Evolutionary conservation across 1,140 invertebrate species (phyloP), one percentile per base, ranked within the genome.

Genomic region (Oedothorax gibbosus): DNA sequence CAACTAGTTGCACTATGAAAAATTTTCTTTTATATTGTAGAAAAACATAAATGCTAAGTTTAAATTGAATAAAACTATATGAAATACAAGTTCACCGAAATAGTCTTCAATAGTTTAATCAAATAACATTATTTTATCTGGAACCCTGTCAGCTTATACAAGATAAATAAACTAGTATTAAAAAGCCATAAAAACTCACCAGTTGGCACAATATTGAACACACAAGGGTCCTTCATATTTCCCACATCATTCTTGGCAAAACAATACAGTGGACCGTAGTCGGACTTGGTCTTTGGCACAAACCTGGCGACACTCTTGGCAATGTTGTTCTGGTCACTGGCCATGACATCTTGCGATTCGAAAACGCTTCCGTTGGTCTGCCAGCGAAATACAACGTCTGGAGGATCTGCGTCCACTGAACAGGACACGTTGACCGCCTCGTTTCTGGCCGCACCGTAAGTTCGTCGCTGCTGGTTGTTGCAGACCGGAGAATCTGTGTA

Each of bases 131-230:
- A 14, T 60, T 11, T 60, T 60, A 60, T 60, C n/a, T 60, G 3
- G 4, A 3, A 3, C 57, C 4, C 3, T 60, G 5, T 14, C 7
- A 12, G 7, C 10, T n/a, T 15, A 11, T 65, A 65, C 6, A 5
- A n/a, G 10, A 65, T 18, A 7, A 15, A 65, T 0, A 65, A 7
- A 0, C 18, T 4, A 18, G 7, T 11, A 0, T 65, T 20, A 18
- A 8, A 65, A 65, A n/a, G 11, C 35, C 8, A 20, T 65, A 62
- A 62, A 15, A 69, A 15, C 89, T 92, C 90, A 97, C 95, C 96
- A 88, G 96, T 95, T 73, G 96, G 95, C 88, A 97, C 96, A 57
- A 98, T 95, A 88, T 97, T 95, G 89, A 95, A 97, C 66, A 96
- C 94, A 89, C 96, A 98, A 15, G 95, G 95, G 56, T 93, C 92